Conservation (phyloP, 2,888 invertebrate species). For the Ormia ochracea region DNA sequence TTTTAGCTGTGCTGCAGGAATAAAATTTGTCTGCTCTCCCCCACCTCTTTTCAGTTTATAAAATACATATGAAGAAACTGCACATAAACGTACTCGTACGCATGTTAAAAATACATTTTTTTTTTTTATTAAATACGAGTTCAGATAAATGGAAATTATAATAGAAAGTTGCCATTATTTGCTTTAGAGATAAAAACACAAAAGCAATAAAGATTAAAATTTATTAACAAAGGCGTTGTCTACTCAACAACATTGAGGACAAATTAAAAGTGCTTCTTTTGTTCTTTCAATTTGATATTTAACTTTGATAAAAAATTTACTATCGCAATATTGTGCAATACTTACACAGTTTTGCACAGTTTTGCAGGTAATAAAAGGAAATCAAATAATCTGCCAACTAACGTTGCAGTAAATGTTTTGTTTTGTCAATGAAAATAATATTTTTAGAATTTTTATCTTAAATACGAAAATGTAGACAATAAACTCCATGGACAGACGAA, state of each 20-base stretch:
- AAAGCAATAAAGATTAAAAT: neutral
- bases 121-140: neutral
- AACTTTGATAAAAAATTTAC: neutral
- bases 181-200: neutral
- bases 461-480: neutral
- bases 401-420: neutral
- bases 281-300: neutral
- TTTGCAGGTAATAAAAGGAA: neutral
- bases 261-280: neutral
- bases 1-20: too few species aligned
- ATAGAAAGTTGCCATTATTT: slow-evolving; percentile 14
- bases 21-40: too few species aligned
- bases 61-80: too few species aligned
- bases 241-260: too few species aligned
- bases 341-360: neutral
- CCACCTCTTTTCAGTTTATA: too few species aligned
- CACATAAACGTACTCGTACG: too few species aligned
- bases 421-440: neutral
- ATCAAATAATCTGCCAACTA: neutral
- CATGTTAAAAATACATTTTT: too few species aligned
- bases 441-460: neutral
- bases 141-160: slow-evolving; percentile 15
- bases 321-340: neutral
- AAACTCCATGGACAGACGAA: neutral
- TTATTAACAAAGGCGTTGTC: neutral